Evolutionary conservation across 2,113 vertebrate species (phyloP).

Genomic region (Struthidea cinerea): DNA sequence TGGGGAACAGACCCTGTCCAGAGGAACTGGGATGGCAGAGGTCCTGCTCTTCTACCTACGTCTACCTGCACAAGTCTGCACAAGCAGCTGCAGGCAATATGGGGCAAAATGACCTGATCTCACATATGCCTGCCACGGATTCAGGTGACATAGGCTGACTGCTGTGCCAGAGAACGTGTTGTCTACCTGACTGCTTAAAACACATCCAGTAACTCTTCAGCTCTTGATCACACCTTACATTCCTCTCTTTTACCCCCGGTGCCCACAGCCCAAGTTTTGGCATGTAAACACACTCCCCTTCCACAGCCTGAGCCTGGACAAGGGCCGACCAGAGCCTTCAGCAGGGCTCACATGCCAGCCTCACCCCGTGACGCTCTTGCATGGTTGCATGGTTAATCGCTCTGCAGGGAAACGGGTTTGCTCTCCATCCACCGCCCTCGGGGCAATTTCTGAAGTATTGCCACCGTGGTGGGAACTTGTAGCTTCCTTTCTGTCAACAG

Average conservation of each 20-base stretch:
- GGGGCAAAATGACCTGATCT: background rate
- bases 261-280: background rate
- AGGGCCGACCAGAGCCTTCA: background rate
- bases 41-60: background rate
- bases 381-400: background rate
- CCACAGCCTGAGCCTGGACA: background rate
- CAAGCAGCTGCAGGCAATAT: background rate
- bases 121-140: background rate
- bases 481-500: background rate
- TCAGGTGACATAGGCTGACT: fast-evolving
- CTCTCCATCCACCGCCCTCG: background rate
- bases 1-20: background rate
- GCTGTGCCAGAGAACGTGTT: background rate
- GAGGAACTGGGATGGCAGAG: background rate
- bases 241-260: background rate
- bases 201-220: background rate
- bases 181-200: background rate
- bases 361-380: background rate
- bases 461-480: background rate
- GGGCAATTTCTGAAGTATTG: background rate
- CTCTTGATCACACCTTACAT: background rate
- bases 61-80: fast-evolving
- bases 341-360: background rate
- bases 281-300: background rate
- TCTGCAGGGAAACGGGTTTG: background rate